A percentile compares a stretch with the other conserved stretches of the same genome.
Conservation (phyloP, 1,140 invertebrate genomes). For the Cepaea nemoralis region DNA sequence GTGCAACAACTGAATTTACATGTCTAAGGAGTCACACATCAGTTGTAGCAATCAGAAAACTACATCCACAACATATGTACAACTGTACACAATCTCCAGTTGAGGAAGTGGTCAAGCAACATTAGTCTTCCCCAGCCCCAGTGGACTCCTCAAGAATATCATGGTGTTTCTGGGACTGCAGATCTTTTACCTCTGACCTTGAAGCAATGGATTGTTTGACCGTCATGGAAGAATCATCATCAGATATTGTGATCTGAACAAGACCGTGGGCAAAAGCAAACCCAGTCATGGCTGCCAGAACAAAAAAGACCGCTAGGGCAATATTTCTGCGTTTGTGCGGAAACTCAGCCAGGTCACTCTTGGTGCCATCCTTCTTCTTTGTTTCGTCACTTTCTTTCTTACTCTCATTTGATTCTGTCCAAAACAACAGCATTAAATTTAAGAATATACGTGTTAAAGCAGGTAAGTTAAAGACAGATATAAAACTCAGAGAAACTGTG, state of each 20-base stretch:
- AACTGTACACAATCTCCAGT: no score
- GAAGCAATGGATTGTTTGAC: neutral
- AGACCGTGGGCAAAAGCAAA: slow-evolving; percentile 77
- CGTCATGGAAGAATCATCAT: slow-evolving; percentile 21
- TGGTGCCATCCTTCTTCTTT: slow-evolving; percentile 61
- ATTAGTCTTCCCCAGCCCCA: neutral
- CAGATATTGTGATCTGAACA: slow-evolving; percentile 64
- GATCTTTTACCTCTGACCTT: neutral
- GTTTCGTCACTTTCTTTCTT: slow-evolving; percentile 62
- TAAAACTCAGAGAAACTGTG: no score
- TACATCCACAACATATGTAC: no score
- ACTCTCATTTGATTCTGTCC: slow-evolving; percentile 52
- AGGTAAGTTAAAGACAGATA: no score
- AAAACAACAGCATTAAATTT: no score
- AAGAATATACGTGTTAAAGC: no score
- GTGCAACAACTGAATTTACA: no score
- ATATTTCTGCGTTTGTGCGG: slow-evolving; percentile 77
- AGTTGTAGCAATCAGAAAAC: no score
- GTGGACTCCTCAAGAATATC: neutral
- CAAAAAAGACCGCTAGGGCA: slow-evolving; percentile 76
- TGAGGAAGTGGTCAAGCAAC: no score
- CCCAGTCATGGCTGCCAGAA: slow-evolving; percentile 74
- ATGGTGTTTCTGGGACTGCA: neutral
- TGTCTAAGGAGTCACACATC: no score
- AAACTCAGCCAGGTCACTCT: slow-evolving; percentile 73